Base-by-base conservation (phyloP, 2,888 invertebrate species). In the Phanerotoma sp. region DNA sequence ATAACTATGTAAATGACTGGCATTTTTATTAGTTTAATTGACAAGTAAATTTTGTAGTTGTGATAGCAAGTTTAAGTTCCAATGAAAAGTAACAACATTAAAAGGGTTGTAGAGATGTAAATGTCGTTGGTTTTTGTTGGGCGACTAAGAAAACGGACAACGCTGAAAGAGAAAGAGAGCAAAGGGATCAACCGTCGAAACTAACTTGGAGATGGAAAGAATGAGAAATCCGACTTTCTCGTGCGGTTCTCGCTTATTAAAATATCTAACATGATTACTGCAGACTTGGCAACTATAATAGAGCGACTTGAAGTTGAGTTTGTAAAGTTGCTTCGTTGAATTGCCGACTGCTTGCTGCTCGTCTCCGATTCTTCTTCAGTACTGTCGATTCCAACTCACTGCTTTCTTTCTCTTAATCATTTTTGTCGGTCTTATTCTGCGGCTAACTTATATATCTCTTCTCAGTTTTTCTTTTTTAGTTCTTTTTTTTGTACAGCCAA, bases 251-350 rank as follows among this genome's bases (percentile, higher is more conserved):
- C 68, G 70, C 70, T 74, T 74, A 73, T 73, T 74, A 74, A 74
- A 73, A 74, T 71, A 72, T 71, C 72, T 71, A 73, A 74, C 71
- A 64, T 68, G 70, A 73, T 74, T 74, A 73, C 71, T 62, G 65
- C 66, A 66, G 69, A 72, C 67, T 71, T 69, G 67, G 69, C 66
- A 72, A 72, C 73, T 72, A 70, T 69, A 70, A 72, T 70, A 64
- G 70, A 71, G 66, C 68, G 65, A 68, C 66, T 71, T 52, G 61
- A 62, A 64, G 62, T 60, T 37, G 61, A 62, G 62, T 61, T 65
- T 57, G 55, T 42, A 50, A 48, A 52, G 59, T 52, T 58, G 56
- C 55, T 53, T 58, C 54, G 28, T 46, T 45, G 57, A 42, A 51
- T 48, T 41, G 53, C 30, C 25, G 51, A 50, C 55, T 49, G 15